Percentiles rank a stretch among this genome's conserved stretches.
Conservation (phyloP, 2,888 invertebrate genomes). For the Athripsodes cinereus region DNA sequence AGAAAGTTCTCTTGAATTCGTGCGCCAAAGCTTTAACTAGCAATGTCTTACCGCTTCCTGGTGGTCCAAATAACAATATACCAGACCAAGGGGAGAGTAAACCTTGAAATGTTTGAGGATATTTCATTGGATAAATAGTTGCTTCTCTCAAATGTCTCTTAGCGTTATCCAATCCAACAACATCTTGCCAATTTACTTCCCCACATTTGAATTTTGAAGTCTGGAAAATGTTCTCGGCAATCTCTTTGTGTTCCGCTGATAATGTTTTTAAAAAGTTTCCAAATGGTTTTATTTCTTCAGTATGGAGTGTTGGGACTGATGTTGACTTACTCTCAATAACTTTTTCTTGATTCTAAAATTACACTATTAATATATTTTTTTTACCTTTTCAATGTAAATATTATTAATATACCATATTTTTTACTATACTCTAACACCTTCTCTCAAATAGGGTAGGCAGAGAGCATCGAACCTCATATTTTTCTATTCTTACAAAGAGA, state of each 20-base stretch:
- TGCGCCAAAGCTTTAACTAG: slow-evolving; percentile 83
- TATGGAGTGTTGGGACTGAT: no score
- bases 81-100: slow-evolving; percentile 80
- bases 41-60: slow-evolving; percentile 83
- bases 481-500: no score
- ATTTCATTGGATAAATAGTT: slow-evolving; percentile 68
- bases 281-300: slow-evolving; percentile 30
- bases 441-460: no score
- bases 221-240: slow-evolving; percentile 59
- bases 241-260: slow-evolving; percentile 55
- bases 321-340: background rate
- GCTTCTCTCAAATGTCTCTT: slow-evolving; percentile 80
- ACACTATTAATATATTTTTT: no score
- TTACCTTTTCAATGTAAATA: no score
- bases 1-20: slow-evolving; percentile 77
- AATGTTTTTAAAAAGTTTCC: slow-evolving; percentile 34
- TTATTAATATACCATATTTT: no score
- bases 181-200: slow-evolving; percentile 72
- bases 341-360: background rate
- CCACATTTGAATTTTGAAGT: slow-evolving; percentile 57
- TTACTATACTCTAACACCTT: no score
- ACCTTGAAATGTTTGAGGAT: slow-evolving; percentile 65
- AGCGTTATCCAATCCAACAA: slow-evolving; percentile 62
- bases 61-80: slow-evolving; percentile 55
- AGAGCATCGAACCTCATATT: no score